Evolutionary conservation across 2,888 invertebrate species (phyloP).

Genomic region (Icerya purchasi): DNA sequence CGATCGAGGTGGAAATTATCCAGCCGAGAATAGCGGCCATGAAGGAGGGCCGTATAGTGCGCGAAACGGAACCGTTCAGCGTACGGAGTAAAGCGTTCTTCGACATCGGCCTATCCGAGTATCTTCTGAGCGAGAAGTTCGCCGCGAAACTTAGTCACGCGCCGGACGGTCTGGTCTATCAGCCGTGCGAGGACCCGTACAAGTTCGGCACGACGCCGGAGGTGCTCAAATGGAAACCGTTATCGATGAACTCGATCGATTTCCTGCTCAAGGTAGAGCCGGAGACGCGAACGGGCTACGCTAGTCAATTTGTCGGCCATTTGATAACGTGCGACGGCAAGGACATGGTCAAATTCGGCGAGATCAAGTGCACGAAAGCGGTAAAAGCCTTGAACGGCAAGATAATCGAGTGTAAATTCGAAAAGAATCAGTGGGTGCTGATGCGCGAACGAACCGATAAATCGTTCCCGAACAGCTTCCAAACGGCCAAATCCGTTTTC

Average conservation of each 20-base stretch:
- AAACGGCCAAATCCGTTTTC: slow-evolving; percentile 69
- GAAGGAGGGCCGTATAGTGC: slow-evolving; percentile 46
- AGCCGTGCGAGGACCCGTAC: slow-evolving; percentile 71
- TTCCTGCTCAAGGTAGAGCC: slow-evolving; percentile 66
- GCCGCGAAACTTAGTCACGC: slow-evolving; percentile 68
- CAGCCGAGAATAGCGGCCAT: slow-evolving; percentile 47
- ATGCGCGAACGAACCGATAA: slow-evolving; percentile 94
- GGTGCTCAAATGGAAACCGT: slow-evolving; percentile 95
- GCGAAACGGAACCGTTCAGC: slow-evolving; percentile 67
- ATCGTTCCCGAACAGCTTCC: slow-evolving; percentile 73
- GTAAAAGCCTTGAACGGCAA: slow-evolving; percentile 65
- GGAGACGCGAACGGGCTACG: slow-evolving; percentile 49
- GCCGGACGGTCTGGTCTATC: slow-evolving; percentile 94
- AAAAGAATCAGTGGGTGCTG: slow-evolving; percentile 65
- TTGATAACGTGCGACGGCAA: slow-evolving; percentile 4
- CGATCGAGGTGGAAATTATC: slow-evolving; percentile 34
- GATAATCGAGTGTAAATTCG: slow-evolving; percentile 84
- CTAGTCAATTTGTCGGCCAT: slow-evolving; percentile 13
- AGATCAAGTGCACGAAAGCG: slow-evolving; percentile 57
- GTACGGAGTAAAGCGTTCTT: slow-evolving; percentile 80
- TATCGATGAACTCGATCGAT: slow-evolving; percentile 83
- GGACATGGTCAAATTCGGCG: slow-evolving; percentile 25
- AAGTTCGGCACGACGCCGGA: slow-evolving; percentile 55
- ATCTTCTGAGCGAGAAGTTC: slow-evolving; percentile 63
- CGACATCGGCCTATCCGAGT: slow-evolving; percentile 48